Evolutionary conservation across 1,140 invertebrate genomes (phyloP).

Genomic region (Potamilus streckersoni): DNA sequence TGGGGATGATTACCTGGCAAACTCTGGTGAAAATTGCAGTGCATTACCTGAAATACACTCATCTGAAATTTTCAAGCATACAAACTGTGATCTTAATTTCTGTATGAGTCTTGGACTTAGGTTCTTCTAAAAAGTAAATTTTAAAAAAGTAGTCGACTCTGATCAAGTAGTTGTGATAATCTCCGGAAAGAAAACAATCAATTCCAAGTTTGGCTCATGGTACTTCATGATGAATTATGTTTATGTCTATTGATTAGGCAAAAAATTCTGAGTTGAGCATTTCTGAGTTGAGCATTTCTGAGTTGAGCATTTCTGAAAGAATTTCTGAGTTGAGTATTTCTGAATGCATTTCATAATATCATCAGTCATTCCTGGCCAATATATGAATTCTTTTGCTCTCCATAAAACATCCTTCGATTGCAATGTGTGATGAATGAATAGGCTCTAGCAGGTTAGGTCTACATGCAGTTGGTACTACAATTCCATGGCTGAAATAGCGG

Average conservation of each 20-base stretch:
- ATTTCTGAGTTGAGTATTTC: slow-evolving; percentile 7
- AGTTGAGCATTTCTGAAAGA: background rate
- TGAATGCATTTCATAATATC: slow-evolving; percentile 61
- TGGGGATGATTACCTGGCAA: slow-evolving; percentile 33
- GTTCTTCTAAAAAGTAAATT: background rate
- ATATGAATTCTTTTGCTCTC: slow-evolving; percentile 64
- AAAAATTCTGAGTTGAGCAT: slow-evolving; percentile 1
- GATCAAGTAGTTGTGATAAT: slow-evolving; percentile 29
- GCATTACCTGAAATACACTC: slow-evolving; percentile 66
- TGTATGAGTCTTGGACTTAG: slow-evolving; percentile 8
- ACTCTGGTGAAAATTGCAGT: slow-evolving; percentile 65
- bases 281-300: slow-evolving; percentile 6
- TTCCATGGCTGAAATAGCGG: background rate
- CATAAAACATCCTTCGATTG: slow-evolving; percentile 64
- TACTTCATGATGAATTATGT: slow-evolving; percentile 9
- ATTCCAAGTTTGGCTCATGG: slow-evolving; percentile 17
- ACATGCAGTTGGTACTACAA: slow-evolving; percentile 63
- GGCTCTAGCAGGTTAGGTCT: slow-evolving; percentile 59
- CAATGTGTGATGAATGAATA: slow-evolving; percentile 68
- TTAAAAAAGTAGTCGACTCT: slow-evolving; percentile 35
- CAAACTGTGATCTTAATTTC: slow-evolving; percentile 11
- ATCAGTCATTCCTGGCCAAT: slow-evolving; percentile 67
- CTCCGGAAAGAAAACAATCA: slow-evolving; percentile 31
- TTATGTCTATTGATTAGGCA: background rate
- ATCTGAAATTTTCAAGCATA: slow-evolving; percentile 22